A percentile compares a stretch with the other conserved stretches of the same genome.
Conservation (phyloP, 2,797 vertebrate genomes). For the Enteromius unitaeniatus region DNA sequence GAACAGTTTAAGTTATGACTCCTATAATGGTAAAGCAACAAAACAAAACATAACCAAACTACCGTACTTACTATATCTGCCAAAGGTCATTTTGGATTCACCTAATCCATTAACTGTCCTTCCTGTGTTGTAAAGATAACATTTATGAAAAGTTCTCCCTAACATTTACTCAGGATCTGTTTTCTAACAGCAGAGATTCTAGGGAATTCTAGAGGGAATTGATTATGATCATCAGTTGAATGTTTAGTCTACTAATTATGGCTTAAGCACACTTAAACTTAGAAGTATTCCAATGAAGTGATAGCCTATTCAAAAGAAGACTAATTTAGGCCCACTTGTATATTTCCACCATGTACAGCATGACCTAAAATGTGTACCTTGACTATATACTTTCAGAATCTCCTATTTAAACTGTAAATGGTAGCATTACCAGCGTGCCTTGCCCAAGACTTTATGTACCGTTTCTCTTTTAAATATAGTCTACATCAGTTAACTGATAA, state of each 20-base stretch:
- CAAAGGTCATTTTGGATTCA: neutral
- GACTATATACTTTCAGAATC: neutral
- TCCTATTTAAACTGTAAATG: neutral
- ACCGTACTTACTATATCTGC: neutral
- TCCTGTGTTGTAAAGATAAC: slow-evolving; percentile 1
- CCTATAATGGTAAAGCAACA: neutral
- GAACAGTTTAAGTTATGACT: neutral
- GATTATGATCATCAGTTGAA: neutral
- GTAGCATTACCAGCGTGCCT: too few relatives aligned
- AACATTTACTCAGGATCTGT: neutral
- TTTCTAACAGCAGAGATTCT: neutral
- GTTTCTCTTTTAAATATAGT: neutral
- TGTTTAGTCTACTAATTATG: neutral
- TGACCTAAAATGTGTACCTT: neutral
- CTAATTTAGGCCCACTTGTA: neutral
- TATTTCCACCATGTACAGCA: neutral
- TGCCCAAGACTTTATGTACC: neutral
- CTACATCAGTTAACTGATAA: neutral
- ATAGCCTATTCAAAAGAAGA: neutral
- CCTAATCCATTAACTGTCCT: neutral
- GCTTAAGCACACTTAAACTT: neutral
- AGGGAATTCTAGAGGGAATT: neutral
- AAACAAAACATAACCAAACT: neutral
- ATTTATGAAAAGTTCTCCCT: neutral
- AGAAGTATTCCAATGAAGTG: neutral